These are phyloP conservation scores for Halesus radiatus DNA, from an alignment of 1,140 invertebrate genomes.

Conservation along the genomic window DNA sequence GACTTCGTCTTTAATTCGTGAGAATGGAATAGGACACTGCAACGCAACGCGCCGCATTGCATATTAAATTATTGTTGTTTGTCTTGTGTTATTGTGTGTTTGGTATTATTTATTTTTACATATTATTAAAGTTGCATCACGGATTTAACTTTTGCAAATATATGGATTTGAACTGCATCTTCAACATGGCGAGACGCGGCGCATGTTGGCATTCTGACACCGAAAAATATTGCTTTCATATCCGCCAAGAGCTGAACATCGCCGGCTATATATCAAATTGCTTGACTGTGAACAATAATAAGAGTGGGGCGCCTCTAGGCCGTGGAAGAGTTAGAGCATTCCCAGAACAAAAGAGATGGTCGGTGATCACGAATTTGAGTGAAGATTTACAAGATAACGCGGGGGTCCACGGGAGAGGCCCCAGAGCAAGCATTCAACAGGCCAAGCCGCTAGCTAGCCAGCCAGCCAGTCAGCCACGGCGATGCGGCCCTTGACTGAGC, in stretches of 20 bases:
- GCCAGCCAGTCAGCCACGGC: too few relatives aligned
- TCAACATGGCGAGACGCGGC: neutral
- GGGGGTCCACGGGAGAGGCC: conserved; percentile 35
- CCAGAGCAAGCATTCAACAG: neutral
- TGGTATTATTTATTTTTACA: too few relatives aligned
- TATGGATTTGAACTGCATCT: neutral
- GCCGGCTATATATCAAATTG: conserved; percentile 16
- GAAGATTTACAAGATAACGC: conserved; percentile 56
- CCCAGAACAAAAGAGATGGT: conserved; percentile 54
- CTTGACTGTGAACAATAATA: conserved; percentile 43
- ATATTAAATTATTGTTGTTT: conserved; percentile 1
- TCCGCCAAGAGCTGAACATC: neutral
- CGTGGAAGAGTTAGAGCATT: conserved; percentile 42
- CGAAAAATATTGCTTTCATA: conserved; percentile 14
- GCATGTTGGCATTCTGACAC: conserved; percentile 9
- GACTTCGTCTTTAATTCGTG: conserved; percentile 27
- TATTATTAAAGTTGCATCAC: too few relatives aligned
- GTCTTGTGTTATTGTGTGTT: too few relatives aligned
- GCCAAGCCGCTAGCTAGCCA: too few relatives aligned
- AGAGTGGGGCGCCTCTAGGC: conserved; percentile 24
- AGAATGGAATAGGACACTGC: conserved; percentile 33
- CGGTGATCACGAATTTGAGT: conserved; percentile 57
- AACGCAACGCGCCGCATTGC: neutral
- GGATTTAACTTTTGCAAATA: neutral
- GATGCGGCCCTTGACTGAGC: conserved; percentile 51